A percentile compares a stretch with the other conserved stretches of the same genome.
Evolutionary conservation across 2,113 vertebrate species (phyloP).

Genomic region (Leptobrachium leishanense): DNA sequence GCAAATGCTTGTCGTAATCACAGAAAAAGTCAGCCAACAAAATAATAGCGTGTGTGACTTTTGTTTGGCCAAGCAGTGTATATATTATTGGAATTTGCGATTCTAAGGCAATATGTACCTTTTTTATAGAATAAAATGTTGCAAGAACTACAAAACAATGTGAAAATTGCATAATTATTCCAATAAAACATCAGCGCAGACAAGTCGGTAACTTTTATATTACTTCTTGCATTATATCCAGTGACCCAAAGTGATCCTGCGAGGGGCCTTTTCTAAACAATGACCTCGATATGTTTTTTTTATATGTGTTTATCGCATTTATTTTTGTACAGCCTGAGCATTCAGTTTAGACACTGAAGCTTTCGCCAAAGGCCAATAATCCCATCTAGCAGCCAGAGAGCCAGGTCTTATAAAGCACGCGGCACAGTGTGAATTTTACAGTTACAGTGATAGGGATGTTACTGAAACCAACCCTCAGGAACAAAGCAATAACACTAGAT

Average conservation of each 20-base stretch:
- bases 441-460: constrained; percentile 17
- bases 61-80: too few relatives aligned
- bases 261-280: neutral
- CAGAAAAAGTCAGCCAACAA: too few relatives aligned
- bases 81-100: too few relatives aligned
- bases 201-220: too few relatives aligned
- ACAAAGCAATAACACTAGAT: constrained; percentile 8
- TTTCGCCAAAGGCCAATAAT: neutral
- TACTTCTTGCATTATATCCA: neutral
- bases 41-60: too few relatives aligned
- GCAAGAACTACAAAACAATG: too few relatives aligned
- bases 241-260: neutral
- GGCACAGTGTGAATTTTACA: constrained; percentile 15
- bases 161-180: too few relatives aligned
- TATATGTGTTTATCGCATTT: neutral
- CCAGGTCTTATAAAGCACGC: neutral
- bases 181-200: too few relatives aligned
- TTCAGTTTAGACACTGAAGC: neutral
- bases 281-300: neutral
- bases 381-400: neutral
- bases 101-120: too few relatives aligned
- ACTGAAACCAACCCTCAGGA: constrained; percentile 24
- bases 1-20: too few relatives aligned
- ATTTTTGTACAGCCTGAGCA: neutral
- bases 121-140: too few relatives aligned